Conservation (phyloP, 2,797 vertebrate species). For the Graptemys geographica region DNA sequence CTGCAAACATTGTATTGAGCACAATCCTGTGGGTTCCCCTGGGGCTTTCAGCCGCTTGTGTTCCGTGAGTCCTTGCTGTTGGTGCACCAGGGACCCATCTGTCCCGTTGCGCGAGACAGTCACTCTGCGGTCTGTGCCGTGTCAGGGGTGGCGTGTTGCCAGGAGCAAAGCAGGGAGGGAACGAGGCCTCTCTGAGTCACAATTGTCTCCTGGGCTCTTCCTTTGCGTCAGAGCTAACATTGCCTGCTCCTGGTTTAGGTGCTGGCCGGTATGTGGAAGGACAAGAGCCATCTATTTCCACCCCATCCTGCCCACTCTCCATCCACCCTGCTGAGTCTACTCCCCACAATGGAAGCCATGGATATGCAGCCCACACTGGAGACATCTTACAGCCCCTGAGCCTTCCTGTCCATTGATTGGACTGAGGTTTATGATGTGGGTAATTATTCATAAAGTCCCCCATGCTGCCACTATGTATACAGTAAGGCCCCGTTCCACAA, state of each 20-base stretch:
- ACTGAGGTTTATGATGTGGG: background rate
- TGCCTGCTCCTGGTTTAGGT: fast-evolving
- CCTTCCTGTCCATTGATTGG: too few relatives aligned
- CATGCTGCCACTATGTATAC: background rate
- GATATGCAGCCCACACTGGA: background rate
- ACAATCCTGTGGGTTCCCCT: background rate
- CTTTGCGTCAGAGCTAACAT: background rate
- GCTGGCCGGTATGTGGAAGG: background rate
- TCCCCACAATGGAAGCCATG: too few relatives aligned
- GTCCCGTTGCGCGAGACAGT: fast-evolving
- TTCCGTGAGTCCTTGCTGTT: too few relatives aligned
- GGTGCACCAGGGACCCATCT: background rate
- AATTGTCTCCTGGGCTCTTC: background rate
- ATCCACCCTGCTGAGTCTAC: background rate
- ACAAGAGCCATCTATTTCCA: fast-evolving
- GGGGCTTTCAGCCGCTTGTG: background rate
- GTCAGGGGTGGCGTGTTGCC: background rate
- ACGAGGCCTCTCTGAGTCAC: fast-evolving
- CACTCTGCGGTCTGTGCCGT: fast-evolving
- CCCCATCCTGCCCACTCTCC: fast-evolving
- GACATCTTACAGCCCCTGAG: background rate
- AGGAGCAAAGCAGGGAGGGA: background rate
- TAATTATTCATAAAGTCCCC: background rate
- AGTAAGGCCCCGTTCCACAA: too few relatives aligned
- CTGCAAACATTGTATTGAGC: background rate